Evolutionary conservation across 2,888 invertebrate genomes (phyloP), one percentile per base, ranked within the genome.

Genomic region (Frankliniella intonsa): DNA sequence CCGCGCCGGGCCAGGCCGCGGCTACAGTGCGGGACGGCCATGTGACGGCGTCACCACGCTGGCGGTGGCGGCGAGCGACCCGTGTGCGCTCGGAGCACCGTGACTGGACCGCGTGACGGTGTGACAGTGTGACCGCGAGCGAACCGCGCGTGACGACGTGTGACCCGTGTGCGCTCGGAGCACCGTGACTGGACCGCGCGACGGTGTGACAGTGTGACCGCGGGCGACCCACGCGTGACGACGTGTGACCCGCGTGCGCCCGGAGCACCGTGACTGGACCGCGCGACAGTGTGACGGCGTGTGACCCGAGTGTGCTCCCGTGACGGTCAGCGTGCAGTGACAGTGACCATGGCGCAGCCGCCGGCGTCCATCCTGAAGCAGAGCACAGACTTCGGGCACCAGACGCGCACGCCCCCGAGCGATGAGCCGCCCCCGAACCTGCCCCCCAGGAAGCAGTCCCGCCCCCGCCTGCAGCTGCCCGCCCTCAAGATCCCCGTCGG

Each of bases 401-500:
- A 76, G 25, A 76, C 12, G 25, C 69, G 25, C 22, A 76, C 69
- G 69, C 69, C 69, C 69, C 69, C 81, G 82, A 89, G 84, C 80
- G 82, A 87, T 62, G 89, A 89, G 80, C 85, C 86, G 17, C 89
- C 88, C 8, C 88, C 89, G 25, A 87, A 85, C 83, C 87, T 87
- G 14, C 87, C 88, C 51, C 88, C 84, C 5, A 87, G 88, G 27
- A 83, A 83, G 51, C 85, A 87, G 1, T 86, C 87, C 9, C 86
- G 89, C 76, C 90, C 90, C 10, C 90, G 89, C 85, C 90, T 91
- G 11, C 69, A 76, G 69, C 69, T 76, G 69, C 69, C 69, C 83
- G 90, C 90, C 0, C 86, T 91, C 0, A 90, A 90, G 84, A 91
- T 90, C 80, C 84, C 90, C 87, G 9, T 87, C 86, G 80, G 85